A percentile compares a stretch with the other conserved stretches of the same genome.
phyloP scores from a whole-genome alignment of 2,113 vertebrate genomes.

The Dipodomys ordii region DNA sequence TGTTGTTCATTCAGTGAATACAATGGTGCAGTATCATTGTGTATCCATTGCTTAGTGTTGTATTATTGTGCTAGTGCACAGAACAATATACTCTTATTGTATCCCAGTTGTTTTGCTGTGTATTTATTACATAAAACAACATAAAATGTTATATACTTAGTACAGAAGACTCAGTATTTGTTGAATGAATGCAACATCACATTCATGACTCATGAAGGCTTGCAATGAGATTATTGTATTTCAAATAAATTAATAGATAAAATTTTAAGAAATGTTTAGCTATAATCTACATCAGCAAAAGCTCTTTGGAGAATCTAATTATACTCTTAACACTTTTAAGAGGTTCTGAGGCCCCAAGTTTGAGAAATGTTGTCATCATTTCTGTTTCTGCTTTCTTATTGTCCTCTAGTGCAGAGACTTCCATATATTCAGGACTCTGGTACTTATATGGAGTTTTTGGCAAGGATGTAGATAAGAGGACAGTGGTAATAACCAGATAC shows the following conservation, averaged over 20 bases:
- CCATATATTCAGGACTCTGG: not conserved
- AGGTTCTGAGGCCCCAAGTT: not conserved
- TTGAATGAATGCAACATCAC: not conserved
- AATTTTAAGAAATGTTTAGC: not conserved
- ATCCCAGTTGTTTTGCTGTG: not conserved
- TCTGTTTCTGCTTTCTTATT: not conserved
- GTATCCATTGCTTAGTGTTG: not conserved
- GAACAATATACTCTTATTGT: not conserved
- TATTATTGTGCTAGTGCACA: not conserved
- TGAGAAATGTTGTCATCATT: not conserved
- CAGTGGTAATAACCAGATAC: not conserved
- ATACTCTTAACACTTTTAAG: not conserved
- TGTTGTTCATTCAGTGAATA: not conserved
- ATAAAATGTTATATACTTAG: not conserved
- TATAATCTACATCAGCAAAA: not conserved
- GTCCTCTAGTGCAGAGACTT: not conserved
- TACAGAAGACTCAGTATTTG: not conserved
- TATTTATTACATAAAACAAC: not conserved
- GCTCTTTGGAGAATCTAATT: not conserved
- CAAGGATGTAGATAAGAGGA: not conserved
- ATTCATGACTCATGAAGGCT: not conserved
- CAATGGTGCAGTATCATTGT: not conserved
- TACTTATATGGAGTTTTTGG: not conserved
- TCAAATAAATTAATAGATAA: slow-evolving; percentile 6
- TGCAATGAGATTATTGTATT: not conserved